Evolutionary conservation across 2,797 vertebrate genomes (phyloP), one percentile per base, ranked within the genome.

Genomic region (Vespertilio murinus): DNA sequence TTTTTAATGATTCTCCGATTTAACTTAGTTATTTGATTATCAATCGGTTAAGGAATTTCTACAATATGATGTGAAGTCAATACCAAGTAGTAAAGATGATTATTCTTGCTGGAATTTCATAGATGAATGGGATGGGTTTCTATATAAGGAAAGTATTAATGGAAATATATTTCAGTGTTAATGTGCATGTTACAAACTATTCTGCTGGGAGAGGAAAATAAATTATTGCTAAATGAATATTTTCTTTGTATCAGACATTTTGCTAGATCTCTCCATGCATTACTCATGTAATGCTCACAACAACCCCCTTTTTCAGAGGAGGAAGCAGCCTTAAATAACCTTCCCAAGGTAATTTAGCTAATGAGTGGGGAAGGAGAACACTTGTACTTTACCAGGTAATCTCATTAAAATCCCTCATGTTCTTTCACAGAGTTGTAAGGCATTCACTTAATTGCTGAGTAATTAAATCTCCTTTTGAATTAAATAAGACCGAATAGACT

Each of bases 271-370:
- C 33, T 86, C 18, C 20, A 42, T 71, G 33, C 8, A 25, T 90
- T 79, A 40, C 85, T 81, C 54, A 14, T 67, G 35, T 77, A 93
- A 77, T 87, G 54, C n/a, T 80, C 49, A 17, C 8, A 81, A n/a
- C 38, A 93, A 6, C 20, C 23, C 33, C 2, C 11, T 52, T 93
- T 69, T 91, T 67, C 91, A 94, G 85, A 93, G 74, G 42, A 88
- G 71, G 75, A 88, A 95, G 54, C 83, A 45, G 56, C 52, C 61
- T 94, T 94, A 93, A 94, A 49, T 95, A 91, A 91, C 91, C 86
- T 94, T 49, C 87, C 91, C 83, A 71, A 83, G 92, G 52, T 91
- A 94, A 84, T 94, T 94, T 85, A 96, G 64, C 52, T 96, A 95
- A 93, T 94, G 84, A 95, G 71, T 83, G 67, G 52, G 90, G 40